phyloP scores from a whole-genome alignment of 2,113 vertebrate genomes.

The Daubentonia madagascariensis region DNA sequence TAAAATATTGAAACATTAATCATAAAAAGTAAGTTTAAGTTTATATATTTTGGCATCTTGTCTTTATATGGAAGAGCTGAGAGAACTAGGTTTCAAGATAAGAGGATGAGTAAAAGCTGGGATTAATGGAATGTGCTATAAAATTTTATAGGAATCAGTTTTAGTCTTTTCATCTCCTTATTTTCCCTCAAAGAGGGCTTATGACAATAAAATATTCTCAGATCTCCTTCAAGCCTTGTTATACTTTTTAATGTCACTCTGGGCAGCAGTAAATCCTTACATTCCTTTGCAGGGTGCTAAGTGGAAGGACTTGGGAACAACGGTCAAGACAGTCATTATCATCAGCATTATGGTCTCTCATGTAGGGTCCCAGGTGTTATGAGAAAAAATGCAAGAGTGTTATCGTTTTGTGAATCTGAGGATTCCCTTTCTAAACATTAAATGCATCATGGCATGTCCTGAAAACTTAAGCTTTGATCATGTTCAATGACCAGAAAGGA shows the following conservation, averaged over 20 bases:
- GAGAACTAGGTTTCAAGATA: background rate
- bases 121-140: background rate
- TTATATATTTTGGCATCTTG: too few species aligned
- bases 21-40: too few species aligned
- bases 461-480: background rate
- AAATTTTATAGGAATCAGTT: background rate
- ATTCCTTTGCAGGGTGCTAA: background rate
- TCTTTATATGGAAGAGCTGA: background rate
- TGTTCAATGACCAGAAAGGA: background rate
- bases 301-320: background rate
- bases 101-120: background rate
- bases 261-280: background rate
- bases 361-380: background rate
- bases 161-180: background rate
- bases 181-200: background rate
- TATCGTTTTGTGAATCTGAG: background rate
- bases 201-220: slow-evolving; percentile 26
- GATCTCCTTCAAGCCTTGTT: background rate
- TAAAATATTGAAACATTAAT: too few species aligned
- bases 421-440: background rate
- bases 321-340: background rate
- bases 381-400: background rate
- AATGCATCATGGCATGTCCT: background rate
- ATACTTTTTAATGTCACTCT: background rate
- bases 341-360: background rate